Percentiles rank a stretch among this genome's conserved stretches.
Evolutionary conservation across 2,797 vertebrate species (phyloP).

Genomic region (Morus bassanus): DNA sequence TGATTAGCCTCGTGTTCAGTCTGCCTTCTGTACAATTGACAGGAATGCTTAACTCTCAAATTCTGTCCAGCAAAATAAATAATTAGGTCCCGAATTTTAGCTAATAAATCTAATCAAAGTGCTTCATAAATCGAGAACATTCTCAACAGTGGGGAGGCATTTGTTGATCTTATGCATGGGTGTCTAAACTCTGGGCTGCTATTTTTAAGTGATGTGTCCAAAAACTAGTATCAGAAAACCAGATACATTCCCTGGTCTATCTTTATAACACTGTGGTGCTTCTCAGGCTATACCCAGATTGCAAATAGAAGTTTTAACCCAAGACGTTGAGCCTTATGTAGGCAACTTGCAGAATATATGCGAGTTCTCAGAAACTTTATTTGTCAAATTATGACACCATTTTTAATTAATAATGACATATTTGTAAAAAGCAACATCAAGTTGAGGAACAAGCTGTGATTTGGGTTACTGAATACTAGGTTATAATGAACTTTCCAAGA

Average conservation of each 20-base stretch:
- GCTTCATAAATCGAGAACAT: neutral
- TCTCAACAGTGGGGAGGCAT: neutral
- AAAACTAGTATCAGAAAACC: neutral
- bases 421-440: conserved; percentile 25
- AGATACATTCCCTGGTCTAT: neutral
- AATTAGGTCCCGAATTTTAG: neutral
- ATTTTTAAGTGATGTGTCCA: neutral
- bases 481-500: conserved; percentile 54
- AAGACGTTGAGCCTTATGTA: neutral
- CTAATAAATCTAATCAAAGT: neutral
- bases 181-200: neutral
- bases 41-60: neutral
- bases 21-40: neutral
- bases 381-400: neutral
- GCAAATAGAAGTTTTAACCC: neutral
- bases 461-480: conserved; percentile 57
- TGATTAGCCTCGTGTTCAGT: neutral
- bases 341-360: neutral
- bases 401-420: conserved; percentile 41
- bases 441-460: neutral
- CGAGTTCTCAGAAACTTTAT: neutral
- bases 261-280: neutral
- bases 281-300: neutral
- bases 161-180: neutral
- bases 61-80: neutral